Evolutionary conservation across 2,888 invertebrate species (phyloP).

Genomic region (Mythimna albipuncta): DNA sequence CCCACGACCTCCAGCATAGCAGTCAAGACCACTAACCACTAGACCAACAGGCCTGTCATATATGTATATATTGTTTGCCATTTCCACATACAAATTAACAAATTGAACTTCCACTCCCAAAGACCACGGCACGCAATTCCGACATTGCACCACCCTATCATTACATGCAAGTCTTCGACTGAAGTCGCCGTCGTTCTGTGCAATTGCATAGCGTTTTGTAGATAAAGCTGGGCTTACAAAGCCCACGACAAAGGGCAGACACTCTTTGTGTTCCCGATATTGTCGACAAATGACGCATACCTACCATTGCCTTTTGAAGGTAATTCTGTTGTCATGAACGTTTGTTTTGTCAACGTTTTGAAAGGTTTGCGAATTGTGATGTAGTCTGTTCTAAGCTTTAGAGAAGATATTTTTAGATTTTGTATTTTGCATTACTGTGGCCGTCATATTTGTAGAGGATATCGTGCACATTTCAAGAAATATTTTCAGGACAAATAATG

Average conservation of each 20-base stretch:
- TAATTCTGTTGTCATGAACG: slow-evolving; percentile 46
- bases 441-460: not conserved
- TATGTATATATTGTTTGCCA: not conserved
- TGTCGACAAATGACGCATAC: slow-evolving; percentile 64
- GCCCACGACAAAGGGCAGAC: slow-evolving; percentile 66
- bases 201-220: slow-evolving; percentile 66
- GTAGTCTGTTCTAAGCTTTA: slow-evolving; percentile 18
- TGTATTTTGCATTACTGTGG: not conserved
- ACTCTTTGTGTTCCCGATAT: slow-evolving; percentile 69
- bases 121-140: not conserved
- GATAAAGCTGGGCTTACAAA: slow-evolving; percentile 66
- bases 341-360: slow-evolving; percentile 41
- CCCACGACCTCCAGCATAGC: too few species aligned
- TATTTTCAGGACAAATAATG: not conserved
- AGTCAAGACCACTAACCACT: too few species aligned
- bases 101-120: not conserved
- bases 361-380: slow-evolving; percentile 38
- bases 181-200: slow-evolving; percentile 47
- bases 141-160: slow-evolving; percentile 3
- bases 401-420: slow-evolving; percentile 1
- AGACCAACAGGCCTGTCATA: too few species aligned
- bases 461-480: not conserved
- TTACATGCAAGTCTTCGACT: slow-evolving; percentile 10
- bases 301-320: slow-evolving; percentile 49
- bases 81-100: not conserved